Evolutionary conservation across 1,140 invertebrate genomes (phyloP), one percentile per base, ranked within the genome.

Genomic region (Procambarus clarkii): DNA sequence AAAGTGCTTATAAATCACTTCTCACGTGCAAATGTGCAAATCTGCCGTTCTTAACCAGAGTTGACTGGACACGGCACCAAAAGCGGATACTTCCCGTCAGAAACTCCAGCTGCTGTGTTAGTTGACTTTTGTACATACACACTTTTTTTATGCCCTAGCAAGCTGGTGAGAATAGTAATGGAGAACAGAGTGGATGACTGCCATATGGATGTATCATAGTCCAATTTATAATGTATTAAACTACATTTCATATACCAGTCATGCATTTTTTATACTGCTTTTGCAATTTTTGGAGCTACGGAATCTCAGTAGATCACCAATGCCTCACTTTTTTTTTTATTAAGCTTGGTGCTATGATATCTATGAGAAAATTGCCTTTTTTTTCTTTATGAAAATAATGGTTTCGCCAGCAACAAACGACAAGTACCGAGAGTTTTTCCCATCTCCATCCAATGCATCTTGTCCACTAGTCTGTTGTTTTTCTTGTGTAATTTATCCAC

Each of bases 1-100:
- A 84, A 83, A 84, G 82, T 85, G 82, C 88, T 85, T 91, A 83
- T 78, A 50, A 48, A 64, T 77, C 88, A 90, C 80, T 82, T 81
- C 69, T 86, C 44, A 81, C 79, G 46, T 81, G 79, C 46, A 54
- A 48, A 58, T 81, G 46, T 81, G 79, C 46, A 54, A 48, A 58
- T 81, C 79, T 81, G 79, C 77, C 85, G 79, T 78, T 74, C 76
- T 86, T 86, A 34, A 77, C 69, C 74, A 24, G 45, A 18, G 9
- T 78, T 86, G 85, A 77, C 48, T 74, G 54, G 76, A 71, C 76
- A 45, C 82, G 48, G 82, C 58, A 2, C 85, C 85, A 34, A 5
- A 76, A 71, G 54, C 71, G 44, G 15, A 21, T 44, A 24, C 80
- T 60, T 44, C n/a, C 50, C 80, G 34, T 34, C 45, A 54, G 50